Evolutionary conservation across 1,140 invertebrate species (phyloP).

Genomic region (Drosophila nannoptera): DNA sequence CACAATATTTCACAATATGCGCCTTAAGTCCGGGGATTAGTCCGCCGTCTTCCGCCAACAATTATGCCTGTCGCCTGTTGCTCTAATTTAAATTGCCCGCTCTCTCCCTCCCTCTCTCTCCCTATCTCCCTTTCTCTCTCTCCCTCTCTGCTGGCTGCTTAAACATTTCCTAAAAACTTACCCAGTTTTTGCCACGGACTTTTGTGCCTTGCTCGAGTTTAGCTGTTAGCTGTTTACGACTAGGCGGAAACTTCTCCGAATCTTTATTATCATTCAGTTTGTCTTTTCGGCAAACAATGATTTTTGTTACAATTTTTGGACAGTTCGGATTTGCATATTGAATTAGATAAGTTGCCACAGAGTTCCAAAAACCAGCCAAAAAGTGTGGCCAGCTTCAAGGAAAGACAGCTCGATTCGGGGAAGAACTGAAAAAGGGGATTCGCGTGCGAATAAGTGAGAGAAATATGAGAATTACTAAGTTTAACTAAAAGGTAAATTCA

Average conservation of each 20-base stretch:
- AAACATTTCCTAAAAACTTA: slow-evolving; percentile 69
- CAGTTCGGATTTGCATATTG: neutral
- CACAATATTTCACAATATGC: slow-evolving; percentile 63
- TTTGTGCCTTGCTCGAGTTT: slow-evolving; percentile 51
- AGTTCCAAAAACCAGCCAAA: slow-evolving; percentile 30
- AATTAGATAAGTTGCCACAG: slow-evolving; percentile 1
- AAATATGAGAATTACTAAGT: too few species aligned
- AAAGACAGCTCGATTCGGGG: slow-evolving; percentile 1
- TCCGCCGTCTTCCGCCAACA: slow-evolving; percentile 47
- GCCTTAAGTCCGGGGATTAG: slow-evolving; percentile 65
- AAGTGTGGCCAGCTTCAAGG: slow-evolving; percentile 10
- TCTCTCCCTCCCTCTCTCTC: neutral
- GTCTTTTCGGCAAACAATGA: neutral
- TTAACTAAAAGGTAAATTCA: neutral
- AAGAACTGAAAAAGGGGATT: neutral
- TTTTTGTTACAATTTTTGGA: neutral
- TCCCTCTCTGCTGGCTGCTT: slow-evolving; percentile 33
- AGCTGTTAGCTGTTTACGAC: slow-evolving; percentile 60
- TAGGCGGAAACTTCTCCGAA: slow-evolving; percentile 52
- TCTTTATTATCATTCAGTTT: slow-evolving; percentile 27
- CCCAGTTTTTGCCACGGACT: slow-evolving; percentile 60
- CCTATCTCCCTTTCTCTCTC: neutral
- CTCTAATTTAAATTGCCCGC: slow-evolving; percentile 70
- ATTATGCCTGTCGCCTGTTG: slow-evolving; percentile 55
- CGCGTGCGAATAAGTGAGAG: too few species aligned